phyloP scores from a whole-genome alignment of 2,113 vertebrate genomes.

The Ivindomyrus marchei region DNA sequence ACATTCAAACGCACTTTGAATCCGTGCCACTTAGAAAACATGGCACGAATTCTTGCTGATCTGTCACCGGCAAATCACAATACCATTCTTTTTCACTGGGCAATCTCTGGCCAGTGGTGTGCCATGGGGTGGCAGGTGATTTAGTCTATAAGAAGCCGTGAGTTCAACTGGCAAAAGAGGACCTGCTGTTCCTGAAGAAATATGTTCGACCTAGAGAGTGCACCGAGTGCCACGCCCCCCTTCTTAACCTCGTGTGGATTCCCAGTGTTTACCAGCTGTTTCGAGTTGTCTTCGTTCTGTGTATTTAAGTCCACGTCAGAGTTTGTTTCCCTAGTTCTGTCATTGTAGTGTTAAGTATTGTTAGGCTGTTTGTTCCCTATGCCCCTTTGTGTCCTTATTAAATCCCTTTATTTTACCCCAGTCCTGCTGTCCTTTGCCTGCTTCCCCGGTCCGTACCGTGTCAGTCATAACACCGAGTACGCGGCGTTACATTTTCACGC shows the following conservation, averaged over 20 bases:
- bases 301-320: too few species aligned
- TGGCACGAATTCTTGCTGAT: background rate
- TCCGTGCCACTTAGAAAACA: background rate
- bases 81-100: background rate
- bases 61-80: background rate
- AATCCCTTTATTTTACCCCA: too few species aligned
- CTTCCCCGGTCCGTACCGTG: too few species aligned
- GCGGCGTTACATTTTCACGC: background rate
- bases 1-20: background rate
- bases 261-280: too few species aligned
- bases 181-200: background rate
- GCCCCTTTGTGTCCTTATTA: too few species aligned
- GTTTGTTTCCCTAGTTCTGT: too few species aligned
- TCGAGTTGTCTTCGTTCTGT: too few species aligned
- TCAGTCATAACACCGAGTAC: background rate
- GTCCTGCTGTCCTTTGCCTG: too few species aligned
- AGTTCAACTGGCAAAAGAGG: background rate
- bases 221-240: too few species aligned
- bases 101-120: background rate
- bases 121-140: background rate
- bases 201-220: background rate
- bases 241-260: too few species aligned
- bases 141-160: background rate
- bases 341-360: too few species aligned
- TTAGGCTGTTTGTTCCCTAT: too few species aligned